Percentiles rank a stretch among this genome's conserved stretches.
These are phyloP conservation scores for Penaeus japonicus DNA, from an alignment of 1,140 invertebrate species.

Conservation along the genomic window DNA sequence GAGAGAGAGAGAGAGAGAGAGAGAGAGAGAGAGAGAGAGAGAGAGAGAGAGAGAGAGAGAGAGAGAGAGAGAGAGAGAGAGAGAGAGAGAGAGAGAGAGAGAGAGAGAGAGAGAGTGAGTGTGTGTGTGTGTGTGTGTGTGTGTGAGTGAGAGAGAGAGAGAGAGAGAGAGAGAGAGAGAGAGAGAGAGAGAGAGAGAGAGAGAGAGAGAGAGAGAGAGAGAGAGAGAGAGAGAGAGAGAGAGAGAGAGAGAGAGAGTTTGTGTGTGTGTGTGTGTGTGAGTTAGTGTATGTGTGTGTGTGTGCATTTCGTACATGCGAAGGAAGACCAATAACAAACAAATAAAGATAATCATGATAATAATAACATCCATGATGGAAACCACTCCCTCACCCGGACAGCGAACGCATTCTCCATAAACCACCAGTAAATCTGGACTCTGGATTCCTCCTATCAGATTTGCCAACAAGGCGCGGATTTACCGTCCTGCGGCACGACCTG, in stretches of 20 bases:
- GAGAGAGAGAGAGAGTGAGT: not conserved
- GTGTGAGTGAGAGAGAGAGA: not conserved
- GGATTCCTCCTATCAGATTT: not conserved
- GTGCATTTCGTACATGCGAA: no score
- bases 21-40: not conserved
- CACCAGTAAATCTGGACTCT: not conserved
- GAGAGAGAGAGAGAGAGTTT: no score
- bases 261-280: no score
- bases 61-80: not conserved
- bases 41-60: not conserved
- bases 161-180: not conserved
- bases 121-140: no score
- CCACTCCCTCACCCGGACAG: no score
- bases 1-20: not conserved
- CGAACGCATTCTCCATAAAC: not conserved
- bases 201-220: no score
- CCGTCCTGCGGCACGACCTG: not conserved
- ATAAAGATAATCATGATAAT: no score
- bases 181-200: not conserved
- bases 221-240: no score
- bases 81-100: not conserved
- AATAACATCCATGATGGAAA: no score
- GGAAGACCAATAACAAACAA: no score
- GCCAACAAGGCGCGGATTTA: slow-evolving; percentile 16
- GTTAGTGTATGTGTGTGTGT: no score